A percentile compares a stretch with the other conserved stretches of the same genome.
phyloP scores from a whole-genome alignment of 2,797 vertebrate species.

The Poeciliopsis turneri region DNA sequence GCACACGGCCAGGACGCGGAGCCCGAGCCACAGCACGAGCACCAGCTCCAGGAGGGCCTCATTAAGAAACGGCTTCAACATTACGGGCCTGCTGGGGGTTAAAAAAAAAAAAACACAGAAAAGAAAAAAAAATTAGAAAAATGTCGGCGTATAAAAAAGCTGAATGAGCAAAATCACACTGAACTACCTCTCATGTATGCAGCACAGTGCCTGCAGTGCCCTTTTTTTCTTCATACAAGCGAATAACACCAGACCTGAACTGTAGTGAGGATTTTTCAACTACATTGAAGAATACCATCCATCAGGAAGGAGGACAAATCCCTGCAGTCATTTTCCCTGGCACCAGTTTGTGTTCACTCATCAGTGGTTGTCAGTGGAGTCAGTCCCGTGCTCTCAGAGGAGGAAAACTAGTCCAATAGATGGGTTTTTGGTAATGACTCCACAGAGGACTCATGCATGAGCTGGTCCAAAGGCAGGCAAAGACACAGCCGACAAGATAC shows the following conservation, averaged over 20 bases:
- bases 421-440: conserved; percentile 73
- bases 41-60: conserved; percentile 74
- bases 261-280: conserved; percentile 34
- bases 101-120: conserved; percentile 46
- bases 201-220: conserved; percentile 18
- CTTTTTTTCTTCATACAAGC: conserved; percentile 11
- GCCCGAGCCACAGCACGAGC: conserved; percentile 73
- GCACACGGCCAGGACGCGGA: conserved; percentile 81
- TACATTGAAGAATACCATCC: conserved; percentile 42
- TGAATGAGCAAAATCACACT: conserved; percentile 8
- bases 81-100: conserved; percentile 54
- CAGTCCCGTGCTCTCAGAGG: conserved; percentile 65
- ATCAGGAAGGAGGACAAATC: conserved; percentile 59
- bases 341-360: conserved; percentile 69
- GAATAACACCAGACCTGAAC: conserved; percentile 32
- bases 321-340: conserved; percentile 63
- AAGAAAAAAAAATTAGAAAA: conserved; percentile 27
- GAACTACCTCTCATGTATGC: conserved; percentile 18
- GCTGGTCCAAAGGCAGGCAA: conserved; percentile 61
- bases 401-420: conserved; percentile 69
- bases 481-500: conserved; percentile 51
- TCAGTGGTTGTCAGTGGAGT: conserved; percentile 66
- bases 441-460: conserved; percentile 72
- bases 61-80: conserved; percentile 53
- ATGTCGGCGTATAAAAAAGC: conserved; percentile 38